Percentiles rank a stretch among this genome's conserved stretches.
Conservation (phyloP, 2,888 invertebrate genomes). For the Oscheius sp. region DNA sequence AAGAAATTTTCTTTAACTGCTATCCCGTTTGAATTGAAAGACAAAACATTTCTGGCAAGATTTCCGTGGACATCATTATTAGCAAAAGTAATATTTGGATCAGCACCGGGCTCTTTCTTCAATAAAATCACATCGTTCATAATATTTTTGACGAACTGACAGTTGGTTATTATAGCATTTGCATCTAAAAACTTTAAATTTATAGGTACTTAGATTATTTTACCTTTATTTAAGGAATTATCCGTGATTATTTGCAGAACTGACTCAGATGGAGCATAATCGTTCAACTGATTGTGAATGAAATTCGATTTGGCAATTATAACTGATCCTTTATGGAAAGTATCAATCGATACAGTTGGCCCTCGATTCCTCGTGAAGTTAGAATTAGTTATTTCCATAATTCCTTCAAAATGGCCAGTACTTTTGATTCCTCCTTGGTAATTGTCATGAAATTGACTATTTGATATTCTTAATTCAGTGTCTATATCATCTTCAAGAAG, state of each 20-base stretch:
- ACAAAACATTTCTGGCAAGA: conserved; percentile 19
- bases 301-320: not conserved
- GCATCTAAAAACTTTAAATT: not conserved
- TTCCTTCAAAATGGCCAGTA: conserved; percentile 7
- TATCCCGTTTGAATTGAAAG: not conserved
- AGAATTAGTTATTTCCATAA: not conserved
- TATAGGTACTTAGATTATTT: not conserved
- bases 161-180: not conserved
- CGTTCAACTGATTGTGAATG: conserved; percentile 23
- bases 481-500: conserved; percentile 8
- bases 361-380: conserved; percentile 41
- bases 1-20: conserved; percentile 14
- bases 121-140: conserved; percentile 27
- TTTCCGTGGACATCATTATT: conserved; percentile 20
- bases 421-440: conserved; percentile 30
- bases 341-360: conserved; percentile 15
- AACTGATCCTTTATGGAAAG: not conserved
- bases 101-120: not conserved
- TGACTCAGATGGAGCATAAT: conserved; percentile 9
- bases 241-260: conserved; percentile 19
- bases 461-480: conserved; percentile 8
- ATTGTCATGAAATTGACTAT: conserved; percentile 31
- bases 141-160: conserved; percentile 18
- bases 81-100: not conserved
- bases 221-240: not conserved